Evolutionary conservation across 2,888 invertebrate genomes (phyloP).

Genomic region (Euplexia lucipara): DNA sequence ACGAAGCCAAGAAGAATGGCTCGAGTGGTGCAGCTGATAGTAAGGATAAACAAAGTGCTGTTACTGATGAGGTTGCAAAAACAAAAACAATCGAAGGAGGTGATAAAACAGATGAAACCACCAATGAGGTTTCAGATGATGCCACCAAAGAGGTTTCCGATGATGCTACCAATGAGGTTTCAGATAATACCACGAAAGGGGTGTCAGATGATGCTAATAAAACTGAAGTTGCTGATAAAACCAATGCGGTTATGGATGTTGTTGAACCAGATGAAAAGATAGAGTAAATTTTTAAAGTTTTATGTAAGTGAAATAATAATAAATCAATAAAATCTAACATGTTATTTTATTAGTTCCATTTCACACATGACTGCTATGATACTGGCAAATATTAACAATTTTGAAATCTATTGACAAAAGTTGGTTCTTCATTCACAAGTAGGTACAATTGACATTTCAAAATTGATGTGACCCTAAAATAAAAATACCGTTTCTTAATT

Average conservation of each 20-base stretch:
- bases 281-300: slow-evolving; percentile 27
- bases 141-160: too few species aligned
- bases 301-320: slow-evolving; percentile 27
- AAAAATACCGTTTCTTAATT: too few species aligned
- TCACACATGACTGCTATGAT: background rate
- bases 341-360: background rate
- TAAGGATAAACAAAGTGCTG: slow-evolving; percentile 33
- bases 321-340: slow-evolving; percentile 12
- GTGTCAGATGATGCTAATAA: background rate
- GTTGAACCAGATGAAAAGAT: slow-evolving; percentile 8
- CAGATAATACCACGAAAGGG: slow-evolving; percentile 24
- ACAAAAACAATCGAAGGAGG: slow-evolving; percentile 6
- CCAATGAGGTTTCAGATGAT: background rate
- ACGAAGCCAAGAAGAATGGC: slow-evolving; percentile 42
- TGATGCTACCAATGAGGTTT: too few species aligned
- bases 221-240: slow-evolving; percentile 14
- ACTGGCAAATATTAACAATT: background rate
- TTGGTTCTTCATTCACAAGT: slow-evolving; percentile 1
- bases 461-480: too few species aligned
- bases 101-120: background rate
- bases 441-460: background rate
- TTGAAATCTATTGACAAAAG: background rate
- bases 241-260: slow-evolving; percentile 7
- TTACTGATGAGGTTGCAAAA: slow-evolving; percentile 17
- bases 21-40: slow-evolving; percentile 22